Evolutionary conservation across 2,113 vertebrate genomes (phyloP), one percentile per base, ranked within the genome.

Genomic region (Pyxicephalus adspersus): DNA sequence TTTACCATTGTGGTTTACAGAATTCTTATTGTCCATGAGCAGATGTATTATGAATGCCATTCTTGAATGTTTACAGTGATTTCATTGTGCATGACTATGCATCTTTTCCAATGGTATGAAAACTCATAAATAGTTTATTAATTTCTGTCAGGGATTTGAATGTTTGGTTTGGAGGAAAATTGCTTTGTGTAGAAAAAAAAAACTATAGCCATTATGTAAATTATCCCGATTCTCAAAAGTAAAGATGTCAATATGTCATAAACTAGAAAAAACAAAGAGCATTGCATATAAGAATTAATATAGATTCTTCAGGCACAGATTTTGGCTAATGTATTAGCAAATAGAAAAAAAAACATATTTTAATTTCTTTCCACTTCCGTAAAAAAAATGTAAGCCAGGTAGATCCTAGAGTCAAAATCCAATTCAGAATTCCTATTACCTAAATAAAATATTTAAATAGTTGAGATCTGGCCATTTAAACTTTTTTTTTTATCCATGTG

Each of bases 81-180:
- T 78, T 78, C 52, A 67, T 78, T 66, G 76, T 57, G 76, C 76
- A 66, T 78, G 63, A 66, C 63, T 78, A 57, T 66, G 63, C 76
- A 78, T 78, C 54, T 78, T 77, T 65, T 64, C 45, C 76, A 57
- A 22, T 25, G 64, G 45, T 34, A 13, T 78, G 50, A 78, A 66
- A 66, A n/a, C 76, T 67, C 76, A 78, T 78, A 78, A 78, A 66
- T 64, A 66, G 76, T 78, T 66, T 78, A 78, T 78, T 66, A 78
- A 67, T 78, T 78, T 78, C 64, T 66, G 75, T 57, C 26, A 66
- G 76, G 76, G 76, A 78, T 78, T 78, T 78, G 76, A 54, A 38
- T 78, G 64, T 78, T 78, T 78, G 76, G 34, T 78, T 78, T 66
- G 76, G 64, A 66, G 22, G 51, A 51, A 58, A 78, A 22, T 50